Conservation (phyloP, 2,113 vertebrate species). For the Serilophus lunatus region DNA sequence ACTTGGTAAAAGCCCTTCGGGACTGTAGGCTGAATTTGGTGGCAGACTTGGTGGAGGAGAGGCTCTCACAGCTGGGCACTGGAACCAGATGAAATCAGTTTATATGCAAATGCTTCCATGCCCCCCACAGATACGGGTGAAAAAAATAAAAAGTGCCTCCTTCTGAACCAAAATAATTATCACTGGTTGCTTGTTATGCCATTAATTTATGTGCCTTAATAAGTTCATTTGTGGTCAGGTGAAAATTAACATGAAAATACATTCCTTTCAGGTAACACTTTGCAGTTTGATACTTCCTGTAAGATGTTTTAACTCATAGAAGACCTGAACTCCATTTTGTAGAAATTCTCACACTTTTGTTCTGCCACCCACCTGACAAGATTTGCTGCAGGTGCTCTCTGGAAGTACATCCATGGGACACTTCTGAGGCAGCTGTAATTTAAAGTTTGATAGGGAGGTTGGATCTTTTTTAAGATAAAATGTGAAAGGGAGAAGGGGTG, state of each 20-base stretch:
- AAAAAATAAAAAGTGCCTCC: not conserved
- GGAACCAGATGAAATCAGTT: not conserved
- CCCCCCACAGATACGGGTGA: not conserved
- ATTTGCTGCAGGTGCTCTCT: not conserved
- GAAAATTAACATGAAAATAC: not conserved
- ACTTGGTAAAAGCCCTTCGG: conserved; percentile 74
- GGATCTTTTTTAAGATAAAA: not conserved
- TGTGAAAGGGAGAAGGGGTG: not conserved
- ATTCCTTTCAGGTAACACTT: not conserved
- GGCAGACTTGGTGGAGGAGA: conserved; percentile 74
- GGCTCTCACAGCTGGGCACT: not conserved
- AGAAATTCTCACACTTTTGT: not conserved
- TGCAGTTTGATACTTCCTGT: not conserved
- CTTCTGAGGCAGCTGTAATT: not conserved
- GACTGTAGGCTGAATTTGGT: conserved; percentile 75
- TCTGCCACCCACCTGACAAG: not conserved
- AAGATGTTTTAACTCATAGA: not conserved
- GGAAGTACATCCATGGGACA: not conserved
- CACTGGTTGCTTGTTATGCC: not conserved
- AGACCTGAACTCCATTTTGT: not conserved
- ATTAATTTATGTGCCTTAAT: not conserved
- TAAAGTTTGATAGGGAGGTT: not conserved
- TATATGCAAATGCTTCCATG: not conserved
- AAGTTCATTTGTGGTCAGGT: not conserved
- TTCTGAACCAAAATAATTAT: not conserved